A percentile compares a stretch with the other conserved stretches of the same genome.
These are phyloP conservation scores for Trochalopteron elliotii DNA, from an alignment of 2,113 vertebrate species.

Conservation along the genomic window DNA sequence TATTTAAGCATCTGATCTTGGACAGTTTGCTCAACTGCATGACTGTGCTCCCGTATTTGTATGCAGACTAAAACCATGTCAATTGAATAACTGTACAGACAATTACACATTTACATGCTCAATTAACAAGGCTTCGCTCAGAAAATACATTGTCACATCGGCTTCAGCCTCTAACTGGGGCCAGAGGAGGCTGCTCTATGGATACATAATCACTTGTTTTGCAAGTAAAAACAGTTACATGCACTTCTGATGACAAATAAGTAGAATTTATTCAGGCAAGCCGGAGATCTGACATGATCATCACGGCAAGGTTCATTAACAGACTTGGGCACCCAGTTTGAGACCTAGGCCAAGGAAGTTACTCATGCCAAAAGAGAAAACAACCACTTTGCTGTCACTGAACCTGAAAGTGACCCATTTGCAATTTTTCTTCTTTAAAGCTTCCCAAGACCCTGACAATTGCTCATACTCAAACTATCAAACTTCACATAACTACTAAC, in stretches of 20 bases:
- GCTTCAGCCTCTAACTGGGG: background rate
- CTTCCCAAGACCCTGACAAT: background rate
- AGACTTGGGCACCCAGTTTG: background rate
- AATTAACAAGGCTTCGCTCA: background rate
- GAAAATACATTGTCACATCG: background rate
- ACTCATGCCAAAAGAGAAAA: background rate
- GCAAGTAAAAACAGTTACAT: background rate
- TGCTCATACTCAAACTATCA: background rate
- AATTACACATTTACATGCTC: constrained; percentile 16
- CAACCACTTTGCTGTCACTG: background rate
- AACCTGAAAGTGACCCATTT: background rate
- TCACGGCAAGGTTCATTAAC: background rate
- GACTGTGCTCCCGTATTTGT: background rate
- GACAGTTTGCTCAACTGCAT: background rate
- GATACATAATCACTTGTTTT: background rate
- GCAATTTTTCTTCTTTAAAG: background rate
- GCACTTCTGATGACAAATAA: background rate
- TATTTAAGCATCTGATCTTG: background rate
- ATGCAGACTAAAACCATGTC: background rate
- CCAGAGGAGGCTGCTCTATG: background rate
- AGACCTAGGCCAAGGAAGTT: background rate
- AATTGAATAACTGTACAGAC: background rate
- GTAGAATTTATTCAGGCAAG: background rate
- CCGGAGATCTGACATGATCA: background rate
- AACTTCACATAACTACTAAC: background rate